Base-by-base conservation (phyloP, 2,797 vertebrate genomes). In the Argentina silus region DNA sequence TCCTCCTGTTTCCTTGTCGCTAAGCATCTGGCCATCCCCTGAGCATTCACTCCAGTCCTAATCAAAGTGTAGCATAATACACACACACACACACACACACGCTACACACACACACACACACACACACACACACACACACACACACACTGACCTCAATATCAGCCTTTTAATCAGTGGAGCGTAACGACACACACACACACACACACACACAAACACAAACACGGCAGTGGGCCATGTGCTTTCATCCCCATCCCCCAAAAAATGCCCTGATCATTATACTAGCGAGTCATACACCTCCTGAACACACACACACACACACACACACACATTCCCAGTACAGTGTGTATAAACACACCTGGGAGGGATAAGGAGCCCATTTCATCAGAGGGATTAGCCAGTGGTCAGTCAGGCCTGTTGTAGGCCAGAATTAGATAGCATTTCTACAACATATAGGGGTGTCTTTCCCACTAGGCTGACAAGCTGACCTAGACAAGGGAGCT, bases 111-210 rank as follows among this genome's bases (percentile, higher is more conserved):
- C 19, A 69, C 70, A 57, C 4, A 56, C 69, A 53, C 51, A 19
- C 21, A 72, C 43, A 62, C 14, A 57, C 42, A 19, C 23, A 47
- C 9, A 19, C 27, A 70, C 71, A 63, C 63, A 61, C 68, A 69
- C 53, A 73, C 75, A 70, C 65, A 80, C 80, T 88, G 87, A 91
- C 87, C 84, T 80, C 86, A 81, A 90, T 88, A 88, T 86, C 85
- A 82, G 75, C 67, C 68, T 69, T 67, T 21, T 76, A 84, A 81
- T 84, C 83, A 86, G 74, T 19, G 45, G 59, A 69, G 67, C 74
- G 72, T 69, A 76, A 74, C 70, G 81, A 75, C 85, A 83, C 47
- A 69, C 70, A 73, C 73, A 62, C 57, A 59, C 62, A 63, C 67
- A 19, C 47, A 21, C 48, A 75, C 55, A 63, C 48, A 59, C 56